Base-by-base conservation (phyloP, 2,797 vertebrate genomes). In the Fratercula arctica region DNA sequence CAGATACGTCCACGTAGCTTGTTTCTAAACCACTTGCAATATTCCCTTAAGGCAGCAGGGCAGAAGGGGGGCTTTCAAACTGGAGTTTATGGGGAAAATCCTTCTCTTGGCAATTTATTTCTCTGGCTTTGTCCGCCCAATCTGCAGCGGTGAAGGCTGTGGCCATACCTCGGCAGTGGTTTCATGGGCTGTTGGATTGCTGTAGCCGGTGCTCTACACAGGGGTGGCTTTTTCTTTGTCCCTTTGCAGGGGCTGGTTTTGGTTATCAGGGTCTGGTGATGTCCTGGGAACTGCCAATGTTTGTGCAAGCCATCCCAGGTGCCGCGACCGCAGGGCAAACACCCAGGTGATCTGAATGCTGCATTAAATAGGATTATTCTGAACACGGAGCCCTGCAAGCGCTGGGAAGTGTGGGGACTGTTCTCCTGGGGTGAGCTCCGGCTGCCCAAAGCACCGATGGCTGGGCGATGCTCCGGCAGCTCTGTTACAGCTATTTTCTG, bases 311-410 rank as follows among this genome's bases (percentile, higher is more conserved):
- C 8, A 1, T 33, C 37, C 31, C 19, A 6, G 67, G 45, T 1
- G 2, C 53, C 1, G 3, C 11, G 43, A 17, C 43, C 2, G 1
- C 45, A 15, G 19, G 16, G 31, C 2, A 45, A n/a, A 24, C 45
- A 5, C 3, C 33, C 24, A 4, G 31, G 16, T 19, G 46, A 10
- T 5, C 31, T 25, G 25, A 43, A 19, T 6, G 3, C 11, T 12
- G 11, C 19, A 19, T 60, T 15, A 4, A 24, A 29, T 24, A 15
- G 35, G 5, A 2, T 41, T 18, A 18, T 16, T 17, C 20, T 43
- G 12, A 33, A 41, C 18, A 6, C 4, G 0, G 20, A 16, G 37
- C 18, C 46, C 56, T 43, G 56, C 20, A 10, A 24, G 63, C 53
- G 21, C 53, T 5, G 13, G 23, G 43, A 13, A 17, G 50, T 2